These are phyloP conservation scores for Lasioglossum morio DNA, from an alignment of 2,888 invertebrate species.

Conservation along the genomic window DNA sequence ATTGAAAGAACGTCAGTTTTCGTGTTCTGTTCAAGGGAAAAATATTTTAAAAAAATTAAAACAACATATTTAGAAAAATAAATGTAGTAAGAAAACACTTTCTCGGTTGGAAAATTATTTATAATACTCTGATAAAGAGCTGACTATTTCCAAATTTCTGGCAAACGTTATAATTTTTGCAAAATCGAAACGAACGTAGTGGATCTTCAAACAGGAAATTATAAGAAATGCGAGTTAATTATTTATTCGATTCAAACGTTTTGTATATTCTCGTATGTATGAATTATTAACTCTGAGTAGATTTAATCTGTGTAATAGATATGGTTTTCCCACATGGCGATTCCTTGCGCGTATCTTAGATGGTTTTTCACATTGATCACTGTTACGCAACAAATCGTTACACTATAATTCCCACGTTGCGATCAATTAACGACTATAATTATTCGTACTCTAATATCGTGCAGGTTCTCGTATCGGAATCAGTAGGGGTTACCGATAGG, in stretches of 20 bases:
- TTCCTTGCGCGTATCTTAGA: conserved; percentile 3
- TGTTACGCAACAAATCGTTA: conserved; percentile 13
- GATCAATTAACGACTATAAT: not conserved
- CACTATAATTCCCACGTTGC: not conserved
- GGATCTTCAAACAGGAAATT: not conserved
- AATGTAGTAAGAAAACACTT: no score
- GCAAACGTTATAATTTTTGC: not conserved
- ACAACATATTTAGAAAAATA: no score
- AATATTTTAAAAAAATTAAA: no score
- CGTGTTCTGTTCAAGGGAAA: no score
- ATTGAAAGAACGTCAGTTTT: no score
- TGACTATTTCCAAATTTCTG: not conserved
- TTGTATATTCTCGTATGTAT: not conserved
- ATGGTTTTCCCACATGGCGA: conserved; percentile 14
- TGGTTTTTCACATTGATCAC: not conserved
- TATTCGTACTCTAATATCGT: not conserved
- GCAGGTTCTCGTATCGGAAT: not conserved
- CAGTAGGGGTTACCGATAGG: not conserved
- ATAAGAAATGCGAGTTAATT: not conserved
- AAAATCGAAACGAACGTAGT: not conserved
- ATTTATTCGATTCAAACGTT: not conserved
- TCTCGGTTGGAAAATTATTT: no score
- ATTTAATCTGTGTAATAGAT: not conserved
- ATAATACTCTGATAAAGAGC: no score
- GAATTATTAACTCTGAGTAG: not conserved